Evolutionary conservation across 1,140 invertebrate genomes (phyloP), one percentile per base, ranked within the genome.

Genomic region (Heliconius himera): DNA sequence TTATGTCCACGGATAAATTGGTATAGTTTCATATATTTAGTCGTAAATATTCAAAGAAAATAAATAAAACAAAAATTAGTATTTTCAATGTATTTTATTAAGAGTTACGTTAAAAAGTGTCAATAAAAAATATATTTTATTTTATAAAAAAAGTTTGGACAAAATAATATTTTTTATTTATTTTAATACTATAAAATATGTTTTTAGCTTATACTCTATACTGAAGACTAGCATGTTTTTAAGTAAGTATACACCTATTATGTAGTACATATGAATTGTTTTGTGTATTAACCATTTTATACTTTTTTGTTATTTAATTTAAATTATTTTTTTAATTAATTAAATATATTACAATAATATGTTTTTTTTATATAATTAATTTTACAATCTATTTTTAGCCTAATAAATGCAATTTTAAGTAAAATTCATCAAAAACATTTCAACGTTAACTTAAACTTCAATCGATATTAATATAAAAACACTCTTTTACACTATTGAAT

Each of bases 371-470:
- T 22, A 29, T 3, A 13, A 66, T 66, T 5, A 16, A 66, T 29
- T n/a, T 29, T 26, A 26, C 26, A 29, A 13, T 22, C 38, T 70
- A 51, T 9, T n/a, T 26, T 41, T 78, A 73, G n/a, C 8, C 83
- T 85, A 89, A 73, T 88, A 89, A 89, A 89, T 89, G 86, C 86
- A 76, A 73, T 41, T 51, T 66, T 13, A 13, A 66, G 3, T n/a
- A 66, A 16, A n/a, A n/a, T n/a, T n/a, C n/a, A n/a, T n/a, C n/a
- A n/a, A n/a, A n/a, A n/a, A n/a, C 9, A 66, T 66, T 66, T 29
- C 22, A 66, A 26, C 9, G 5, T 26, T 20, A 46, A 51, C 18
- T 36, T 36, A 18, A 22, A 56, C 54, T 8, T 22, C 11, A 9
- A 22, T 22, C 1, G 54, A 11, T 56, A 56, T 38, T 20, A 38